phyloP scores from a whole-genome alignment of 2,113 vertebrate genomes.

The Notiomystis cincta region DNA sequence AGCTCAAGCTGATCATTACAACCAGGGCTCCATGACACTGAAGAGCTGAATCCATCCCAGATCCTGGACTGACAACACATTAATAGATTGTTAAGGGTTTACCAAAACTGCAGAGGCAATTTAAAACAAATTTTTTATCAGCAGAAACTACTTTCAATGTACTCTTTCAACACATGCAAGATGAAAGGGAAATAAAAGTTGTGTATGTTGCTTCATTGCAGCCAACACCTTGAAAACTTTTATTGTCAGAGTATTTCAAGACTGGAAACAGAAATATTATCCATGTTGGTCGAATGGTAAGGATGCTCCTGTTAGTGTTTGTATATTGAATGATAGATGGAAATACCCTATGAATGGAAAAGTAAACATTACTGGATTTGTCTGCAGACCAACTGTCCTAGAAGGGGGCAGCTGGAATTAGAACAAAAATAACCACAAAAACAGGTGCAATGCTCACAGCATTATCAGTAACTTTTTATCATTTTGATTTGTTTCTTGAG shows the following conservation, averaged over 20 bases:
- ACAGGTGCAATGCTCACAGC: background rate
- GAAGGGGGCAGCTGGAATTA: background rate
- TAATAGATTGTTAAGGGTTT: background rate
- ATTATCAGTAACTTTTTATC: background rate
- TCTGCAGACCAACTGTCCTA: background rate
- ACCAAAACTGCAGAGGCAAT: background rate
- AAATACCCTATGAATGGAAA: background rate
- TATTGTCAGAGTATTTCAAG: background rate
- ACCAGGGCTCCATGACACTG: background rate
- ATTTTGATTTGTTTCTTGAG: background rate
- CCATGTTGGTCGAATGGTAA: background rate
- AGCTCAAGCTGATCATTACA: background rate
- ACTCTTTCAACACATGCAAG: background rate
- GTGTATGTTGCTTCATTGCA: background rate
- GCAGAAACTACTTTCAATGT: background rate
- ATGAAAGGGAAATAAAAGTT: background rate
- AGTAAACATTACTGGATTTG: background rate
- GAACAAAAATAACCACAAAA: background rate
- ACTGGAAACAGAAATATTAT: background rate
- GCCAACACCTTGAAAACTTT: background rate
- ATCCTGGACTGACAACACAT: background rate
- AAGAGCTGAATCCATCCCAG: background rate
- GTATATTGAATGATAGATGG: background rate
- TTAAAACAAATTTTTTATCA: background rate
- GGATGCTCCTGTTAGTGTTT: background rate